phyloP scores from a whole-genome alignment of 2,113 vertebrate genomes.

The Oriolus oriolus region DNA sequence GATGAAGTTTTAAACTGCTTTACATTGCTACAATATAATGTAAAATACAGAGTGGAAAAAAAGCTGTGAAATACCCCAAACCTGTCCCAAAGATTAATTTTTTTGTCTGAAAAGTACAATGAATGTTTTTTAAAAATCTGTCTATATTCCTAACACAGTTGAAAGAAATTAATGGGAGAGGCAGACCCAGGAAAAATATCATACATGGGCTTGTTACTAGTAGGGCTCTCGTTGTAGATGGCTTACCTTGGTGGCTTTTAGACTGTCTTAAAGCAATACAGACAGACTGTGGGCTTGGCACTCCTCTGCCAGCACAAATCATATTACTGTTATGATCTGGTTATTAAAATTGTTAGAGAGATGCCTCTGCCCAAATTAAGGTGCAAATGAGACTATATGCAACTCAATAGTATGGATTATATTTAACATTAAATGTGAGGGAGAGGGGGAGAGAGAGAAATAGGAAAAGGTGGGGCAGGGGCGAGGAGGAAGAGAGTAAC shows the following conservation, averaged over 20 bases:
- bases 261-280: not conserved
- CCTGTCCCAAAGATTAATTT: not conserved
- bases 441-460: not conserved
- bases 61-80: not conserved
- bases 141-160: not conserved
- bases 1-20: not conserved
- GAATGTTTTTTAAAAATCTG: not conserved
- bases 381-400: not conserved
- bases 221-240: not conserved
- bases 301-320: not conserved
- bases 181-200: not conserved
- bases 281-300: not conserved
- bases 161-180: not conserved
- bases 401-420: not conserved
- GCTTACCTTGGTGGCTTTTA: not conserved
- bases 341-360: not conserved
- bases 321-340: fast-evolving
- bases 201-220: not conserved
- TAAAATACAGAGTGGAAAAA: not conserved
- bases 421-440: not conserved
- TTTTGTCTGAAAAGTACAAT: not conserved
- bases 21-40: not conserved
- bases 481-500: not conserved
- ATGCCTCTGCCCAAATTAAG: not conserved
- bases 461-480: not conserved